A percentile compares a stretch with the other conserved stretches of the same genome.
Conservation (phyloP, 2,888 invertebrate genomes). For the Oscheius sp. region DNA sequence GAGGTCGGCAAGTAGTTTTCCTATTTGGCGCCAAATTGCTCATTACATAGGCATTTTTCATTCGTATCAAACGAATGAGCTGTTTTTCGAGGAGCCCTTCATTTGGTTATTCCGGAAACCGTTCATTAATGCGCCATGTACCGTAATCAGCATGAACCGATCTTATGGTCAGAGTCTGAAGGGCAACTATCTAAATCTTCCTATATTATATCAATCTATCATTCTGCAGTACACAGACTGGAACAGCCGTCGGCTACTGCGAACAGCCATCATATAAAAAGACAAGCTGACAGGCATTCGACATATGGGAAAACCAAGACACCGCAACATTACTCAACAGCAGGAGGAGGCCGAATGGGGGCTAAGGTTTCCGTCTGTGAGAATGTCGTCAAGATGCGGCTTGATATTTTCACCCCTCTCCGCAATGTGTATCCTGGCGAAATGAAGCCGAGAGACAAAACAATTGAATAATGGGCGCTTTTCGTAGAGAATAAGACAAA, state of each 20-base stretch:
- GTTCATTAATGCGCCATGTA: too few relatives aligned
- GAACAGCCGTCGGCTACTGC: conserved; percentile 21
- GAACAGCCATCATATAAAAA: conserved; percentile 24
- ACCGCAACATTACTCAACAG: conserved; percentile 1
- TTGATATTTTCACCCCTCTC: not conserved
- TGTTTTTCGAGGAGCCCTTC: too few relatives aligned
- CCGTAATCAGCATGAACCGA: too few relatives aligned
- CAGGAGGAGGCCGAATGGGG: not conserved
- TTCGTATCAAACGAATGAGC: too few relatives aligned
- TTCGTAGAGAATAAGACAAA: too few relatives aligned
- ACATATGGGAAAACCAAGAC: not conserved
- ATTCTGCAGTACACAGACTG: conserved; percentile 7
- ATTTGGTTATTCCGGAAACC: too few relatives aligned
- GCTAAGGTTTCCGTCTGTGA: not conserved
- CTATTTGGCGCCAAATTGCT: conserved; percentile 15
- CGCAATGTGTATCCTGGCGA: too few relatives aligned
- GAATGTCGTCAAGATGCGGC: not conserved
- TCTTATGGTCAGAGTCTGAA: too few relatives aligned
- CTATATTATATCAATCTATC: not conserved
- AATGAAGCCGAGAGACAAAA: conserved; percentile 15
- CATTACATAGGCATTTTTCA: not conserved
- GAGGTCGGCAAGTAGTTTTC: conserved; percentile 5
- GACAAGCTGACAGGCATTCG: conserved; percentile 5
- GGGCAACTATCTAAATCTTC: not conserved
- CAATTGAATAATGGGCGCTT: conserved; percentile 21